Evolutionary conservation across 2,113 vertebrate genomes (phyloP).

Genomic region (Dasyornis broadbenti): DNA sequence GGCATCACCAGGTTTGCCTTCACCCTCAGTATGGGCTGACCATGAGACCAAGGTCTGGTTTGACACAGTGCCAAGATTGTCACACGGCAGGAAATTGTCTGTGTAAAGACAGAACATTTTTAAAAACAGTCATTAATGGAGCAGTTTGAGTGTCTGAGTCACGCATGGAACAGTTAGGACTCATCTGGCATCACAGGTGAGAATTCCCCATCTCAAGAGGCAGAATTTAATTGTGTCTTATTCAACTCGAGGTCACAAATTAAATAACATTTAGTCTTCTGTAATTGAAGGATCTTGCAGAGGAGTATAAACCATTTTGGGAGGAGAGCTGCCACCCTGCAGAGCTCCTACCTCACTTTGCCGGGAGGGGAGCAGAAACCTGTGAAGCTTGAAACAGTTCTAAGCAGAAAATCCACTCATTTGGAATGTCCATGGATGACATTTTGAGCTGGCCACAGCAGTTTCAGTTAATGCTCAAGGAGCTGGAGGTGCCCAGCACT

Average conservation of each 20-base stretch:
- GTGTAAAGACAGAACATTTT: not conserved
- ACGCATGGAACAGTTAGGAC: not conserved
- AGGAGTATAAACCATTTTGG: not conserved
- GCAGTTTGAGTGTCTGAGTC: not conserved
- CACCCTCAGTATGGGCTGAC: not conserved
- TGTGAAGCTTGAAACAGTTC: not conserved
- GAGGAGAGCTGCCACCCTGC: not conserved
- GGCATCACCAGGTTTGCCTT: not conserved
- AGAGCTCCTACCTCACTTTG: not conserved
- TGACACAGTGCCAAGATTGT: not conserved
- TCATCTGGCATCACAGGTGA: not conserved
- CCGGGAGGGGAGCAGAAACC: not conserved
- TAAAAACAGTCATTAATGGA: not conserved
- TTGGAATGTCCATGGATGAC: not conserved
- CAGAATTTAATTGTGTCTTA: not conserved
- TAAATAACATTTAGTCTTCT: not conserved
- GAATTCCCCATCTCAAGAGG: not conserved
- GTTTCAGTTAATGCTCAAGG: not conserved
- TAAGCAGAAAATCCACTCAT: not conserved
- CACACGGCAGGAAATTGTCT: not conserved
- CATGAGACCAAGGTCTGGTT: not conserved
- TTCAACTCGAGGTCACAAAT: not conserved
- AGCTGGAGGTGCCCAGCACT: not conserved
- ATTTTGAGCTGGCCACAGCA: not conserved
- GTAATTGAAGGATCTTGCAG: not conserved